Evolutionary conservation across 2,113 vertebrate genomes (phyloP).

Genomic region (Xyliphius kryptos): DNA sequence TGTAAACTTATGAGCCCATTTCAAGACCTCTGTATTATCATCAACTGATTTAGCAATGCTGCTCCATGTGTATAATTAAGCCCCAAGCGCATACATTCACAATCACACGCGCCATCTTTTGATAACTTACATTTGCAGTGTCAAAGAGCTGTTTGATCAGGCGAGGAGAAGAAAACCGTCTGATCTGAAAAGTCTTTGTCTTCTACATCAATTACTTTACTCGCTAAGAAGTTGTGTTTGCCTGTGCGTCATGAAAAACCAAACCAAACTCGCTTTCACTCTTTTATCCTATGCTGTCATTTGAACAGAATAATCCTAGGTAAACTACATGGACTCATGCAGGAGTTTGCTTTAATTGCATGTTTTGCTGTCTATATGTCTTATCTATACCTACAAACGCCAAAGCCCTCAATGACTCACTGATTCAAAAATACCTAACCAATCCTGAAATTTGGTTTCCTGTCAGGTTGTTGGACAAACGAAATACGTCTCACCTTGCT

Average conservation of each 20-base stretch:
- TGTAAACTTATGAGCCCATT: conserved; percentile 24
- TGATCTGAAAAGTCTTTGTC: conserved; percentile 22
- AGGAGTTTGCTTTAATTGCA: too few species aligned
- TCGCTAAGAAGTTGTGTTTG: not conserved
- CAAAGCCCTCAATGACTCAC: too few species aligned
- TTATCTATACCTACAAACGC: too few species aligned
- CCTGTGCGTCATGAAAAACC: not conserved
- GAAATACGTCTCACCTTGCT: too few species aligned
- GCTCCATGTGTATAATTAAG: conserved; percentile 41
- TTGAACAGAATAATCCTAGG: too few species aligned
- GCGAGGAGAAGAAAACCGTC: conserved; percentile 22
- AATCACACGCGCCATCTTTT: conserved; percentile 34
- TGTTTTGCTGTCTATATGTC: too few species aligned
- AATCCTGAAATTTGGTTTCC: too few species aligned
- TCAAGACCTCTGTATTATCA: conserved; percentile 33
- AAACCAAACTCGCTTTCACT: too few species aligned
- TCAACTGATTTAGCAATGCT: conserved; percentile 40
- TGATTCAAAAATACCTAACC: too few species aligned
- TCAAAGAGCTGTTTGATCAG: conserved; percentile 30
- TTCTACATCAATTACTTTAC: conserved; percentile 2
- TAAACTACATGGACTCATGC: too few species aligned
- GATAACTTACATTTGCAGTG: conserved; percentile 32
- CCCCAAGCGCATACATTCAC: conserved; percentile 40
- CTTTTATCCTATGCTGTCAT: too few species aligned
- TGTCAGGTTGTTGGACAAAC: too few species aligned